Evolutionary conservation across 2,797 vertebrate species (phyloP).

Genomic region (Lithobates pipiens): DNA sequence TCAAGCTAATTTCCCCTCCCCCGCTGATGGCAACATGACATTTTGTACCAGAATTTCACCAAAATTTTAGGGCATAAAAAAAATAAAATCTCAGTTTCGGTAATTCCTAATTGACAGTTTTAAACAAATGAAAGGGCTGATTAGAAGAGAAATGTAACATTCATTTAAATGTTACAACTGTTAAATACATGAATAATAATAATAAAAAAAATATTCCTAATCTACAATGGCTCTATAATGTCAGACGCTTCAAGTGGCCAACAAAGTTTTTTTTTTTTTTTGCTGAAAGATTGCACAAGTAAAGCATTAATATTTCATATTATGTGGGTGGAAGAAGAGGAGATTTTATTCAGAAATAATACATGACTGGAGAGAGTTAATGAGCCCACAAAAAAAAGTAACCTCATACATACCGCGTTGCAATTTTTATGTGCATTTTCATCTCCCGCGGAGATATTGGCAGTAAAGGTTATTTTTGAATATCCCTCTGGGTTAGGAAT

Average conservation of each 20-base stretch:
- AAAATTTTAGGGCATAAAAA: no score
- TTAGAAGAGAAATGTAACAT: no score
- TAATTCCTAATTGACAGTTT: no score
- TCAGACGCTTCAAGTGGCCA: neutral
- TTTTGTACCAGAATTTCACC: no score
- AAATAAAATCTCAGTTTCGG: no score
- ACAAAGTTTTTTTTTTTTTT: neutral
- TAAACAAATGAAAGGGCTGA: no score
- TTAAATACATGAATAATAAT: neutral
- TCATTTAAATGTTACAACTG: neutral
- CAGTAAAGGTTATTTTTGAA: conserved; percentile 11
- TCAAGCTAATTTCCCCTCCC: no score
- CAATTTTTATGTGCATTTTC: neutral
- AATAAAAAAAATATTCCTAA: neutral
- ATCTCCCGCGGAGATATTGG: neutral
- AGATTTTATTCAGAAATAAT: neutral
- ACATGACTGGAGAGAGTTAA: neutral
- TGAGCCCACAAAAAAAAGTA: neutral
- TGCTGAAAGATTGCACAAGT: neutral
- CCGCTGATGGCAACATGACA: no score
- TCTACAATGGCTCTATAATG: neutral
- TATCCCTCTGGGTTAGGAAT: neutral
- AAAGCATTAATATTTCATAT: neutral
- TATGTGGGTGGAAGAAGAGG: neutral
- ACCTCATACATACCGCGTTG: neutral